Conservation (phyloP, 2,888 invertebrate genomes). For the Loripinus fragilis region DNA sequence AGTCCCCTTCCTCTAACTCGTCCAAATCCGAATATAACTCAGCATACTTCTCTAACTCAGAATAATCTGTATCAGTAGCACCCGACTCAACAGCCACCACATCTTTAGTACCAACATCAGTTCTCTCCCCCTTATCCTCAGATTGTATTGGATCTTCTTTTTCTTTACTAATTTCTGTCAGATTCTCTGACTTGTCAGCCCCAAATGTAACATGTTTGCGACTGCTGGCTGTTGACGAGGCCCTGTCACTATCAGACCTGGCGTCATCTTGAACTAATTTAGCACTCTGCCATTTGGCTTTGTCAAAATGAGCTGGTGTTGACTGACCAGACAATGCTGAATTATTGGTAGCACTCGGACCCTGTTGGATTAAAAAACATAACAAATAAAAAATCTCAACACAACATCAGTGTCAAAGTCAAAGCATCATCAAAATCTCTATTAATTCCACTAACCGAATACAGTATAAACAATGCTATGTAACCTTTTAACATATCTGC, state of each 20-base stretch:
- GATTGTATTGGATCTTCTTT: not conserved
- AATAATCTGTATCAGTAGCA: not conserved
- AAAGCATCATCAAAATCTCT: too few relatives aligned
- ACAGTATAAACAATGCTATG: too few relatives aligned
- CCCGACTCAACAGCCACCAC: not conserved
- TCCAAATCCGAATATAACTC: constrained; percentile 2
- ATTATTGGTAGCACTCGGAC: not conserved
- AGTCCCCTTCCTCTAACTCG: constrained; percentile 19
- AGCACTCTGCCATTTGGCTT: not conserved
- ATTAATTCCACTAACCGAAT: too few relatives aligned
- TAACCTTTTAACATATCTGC: too few relatives aligned
- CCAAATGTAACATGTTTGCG: not conserved
- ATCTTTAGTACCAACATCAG: not conserved
- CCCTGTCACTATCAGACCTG: not conserved
- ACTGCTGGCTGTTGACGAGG: not conserved
- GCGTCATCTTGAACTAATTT: not conserved
- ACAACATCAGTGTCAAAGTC: not conserved
- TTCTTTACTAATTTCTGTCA: not conserved
- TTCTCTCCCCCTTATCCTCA: not conserved
- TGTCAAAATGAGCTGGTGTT: not conserved
- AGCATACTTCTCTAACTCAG: not conserved
- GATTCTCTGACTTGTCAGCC: not conserved
- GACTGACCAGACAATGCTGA: constrained; percentile 10
- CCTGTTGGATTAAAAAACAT: not conserved
- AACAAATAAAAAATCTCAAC: too few relatives aligned